Evolutionary conservation across 2,113 vertebrate genomes (phyloP).

Genomic region (Zingel zingel): DNA sequence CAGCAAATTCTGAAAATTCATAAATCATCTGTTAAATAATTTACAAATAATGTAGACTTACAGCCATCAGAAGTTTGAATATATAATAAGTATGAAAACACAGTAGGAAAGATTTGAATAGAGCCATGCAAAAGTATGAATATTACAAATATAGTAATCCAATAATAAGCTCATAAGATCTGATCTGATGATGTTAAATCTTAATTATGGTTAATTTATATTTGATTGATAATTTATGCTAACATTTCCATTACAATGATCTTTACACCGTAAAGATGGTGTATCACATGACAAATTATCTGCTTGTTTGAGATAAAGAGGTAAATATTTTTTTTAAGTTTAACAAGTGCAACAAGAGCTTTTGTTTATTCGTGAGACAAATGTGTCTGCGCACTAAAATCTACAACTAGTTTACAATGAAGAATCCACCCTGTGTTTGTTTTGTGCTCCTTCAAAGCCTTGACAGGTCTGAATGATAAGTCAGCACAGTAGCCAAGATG

Average conservation of each 20-base stretch:
- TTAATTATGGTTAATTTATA: slow-evolving; percentile 33
- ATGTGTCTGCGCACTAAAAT: not conserved
- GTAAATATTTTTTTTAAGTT: slow-evolving; percentile 8
- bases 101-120: slow-evolving; percentile 35
- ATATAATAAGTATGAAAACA: slow-evolving; percentile 37
- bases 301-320: not conserved
- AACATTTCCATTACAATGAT: slow-evolving; percentile 2
- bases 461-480: slow-evolving; percentile 52
- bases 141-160: slow-evolving; percentile 13
- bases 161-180: not conserved
- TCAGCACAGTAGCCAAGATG: slow-evolving; percentile 50
- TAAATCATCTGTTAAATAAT: slow-evolving; percentile 61
- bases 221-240: slow-evolving; percentile 11
- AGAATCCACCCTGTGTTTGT: slow-evolving; percentile 27
- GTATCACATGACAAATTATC: not conserved
- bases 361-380: slow-evolving; percentile 21
- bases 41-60: slow-evolving; percentile 59
- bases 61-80: slow-evolving; percentile 48
- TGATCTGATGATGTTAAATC: slow-evolving; percentile 21
- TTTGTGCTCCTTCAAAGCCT: slow-evolving; percentile 31
- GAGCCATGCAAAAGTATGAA: slow-evolving; percentile 17
- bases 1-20: too few relatives aligned
- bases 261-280: not conserved
- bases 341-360: not conserved
- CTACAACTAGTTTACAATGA: slow-evolving; percentile 6